Conservation (phyloP, 2,888 invertebrate species). For the Cerastis rubricosa region DNA sequence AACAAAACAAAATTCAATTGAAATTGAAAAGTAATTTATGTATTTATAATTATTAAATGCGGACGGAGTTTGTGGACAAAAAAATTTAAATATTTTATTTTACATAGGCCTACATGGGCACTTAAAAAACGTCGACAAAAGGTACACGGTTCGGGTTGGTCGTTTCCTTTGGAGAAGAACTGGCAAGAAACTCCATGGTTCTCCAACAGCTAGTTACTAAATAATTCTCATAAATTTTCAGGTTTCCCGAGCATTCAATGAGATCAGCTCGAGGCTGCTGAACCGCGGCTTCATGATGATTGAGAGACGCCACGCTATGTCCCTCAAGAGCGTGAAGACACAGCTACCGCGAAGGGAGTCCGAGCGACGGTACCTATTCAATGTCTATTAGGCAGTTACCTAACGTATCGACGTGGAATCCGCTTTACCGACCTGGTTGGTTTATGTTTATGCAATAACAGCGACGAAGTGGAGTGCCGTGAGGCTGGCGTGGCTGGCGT, state of each 20-base stretch:
- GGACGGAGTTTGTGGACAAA: no score
- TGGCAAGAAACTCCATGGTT: no score
- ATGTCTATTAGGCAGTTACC: neutral
- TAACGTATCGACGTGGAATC: neutral
- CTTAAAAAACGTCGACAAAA: no score
- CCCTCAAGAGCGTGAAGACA: slow-evolving; percentile 95
- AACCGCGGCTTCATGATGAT: slow-evolving; percentile 96
- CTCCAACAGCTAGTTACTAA: neutral
- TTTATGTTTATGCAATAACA: neutral
- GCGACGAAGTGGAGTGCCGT: neutral
- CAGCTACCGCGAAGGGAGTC: slow-evolving; percentile 97
- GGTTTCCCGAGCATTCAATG: slow-evolving; percentile 95
- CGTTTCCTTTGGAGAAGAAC: no score
- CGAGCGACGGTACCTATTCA: slow-evolving; percentile 92
- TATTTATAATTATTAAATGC: no score
- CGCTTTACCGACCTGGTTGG: neutral
- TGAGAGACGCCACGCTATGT: slow-evolving; percentile 94
- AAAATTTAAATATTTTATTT: no score
- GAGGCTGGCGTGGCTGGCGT: no score
- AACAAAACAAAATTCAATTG: no score
- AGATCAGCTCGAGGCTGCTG: slow-evolving; percentile 93
- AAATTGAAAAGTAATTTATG: no score
- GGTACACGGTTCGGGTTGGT: no score
- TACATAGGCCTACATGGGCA: no score
- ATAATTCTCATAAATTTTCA: slow-evolving; percentile 74